Evolutionary conservation across 2,888 invertebrate species (phyloP), one percentile per base, ranked within the genome.

Genomic region (Dynastes hyllus): DNA sequence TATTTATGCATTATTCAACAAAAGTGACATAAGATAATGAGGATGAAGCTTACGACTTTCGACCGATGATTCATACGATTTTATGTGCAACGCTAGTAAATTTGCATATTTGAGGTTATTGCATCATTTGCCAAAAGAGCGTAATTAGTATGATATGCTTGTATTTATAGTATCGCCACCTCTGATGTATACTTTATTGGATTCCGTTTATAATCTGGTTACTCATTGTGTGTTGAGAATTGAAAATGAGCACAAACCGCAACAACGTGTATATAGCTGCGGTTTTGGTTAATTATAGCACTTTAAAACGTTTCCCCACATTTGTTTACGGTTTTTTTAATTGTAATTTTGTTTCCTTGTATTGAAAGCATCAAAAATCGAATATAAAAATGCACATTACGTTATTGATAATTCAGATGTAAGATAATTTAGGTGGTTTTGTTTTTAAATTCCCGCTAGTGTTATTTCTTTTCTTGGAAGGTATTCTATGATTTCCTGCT

Each of bases 61-160:
- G 4, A 22, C 55, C 22, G 22, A 5, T 58, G 55, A 58, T 58
- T 58, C 55, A 58, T 2, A 22, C n/a, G 16, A 22, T 16, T 27
- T 58, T n/a, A 55, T n/a, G 13, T 55, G 55, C 55, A 58, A 58
- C 55, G 22, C 55, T 2, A 58, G 27, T 8, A n/a, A 58, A 67
- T 67, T 45, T 67, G 40, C 66, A 67, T 67, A 45, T 67, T 40
- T 67, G 66, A 67, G 66, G 66, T 67, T 67, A 67, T 45, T 16
- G 40, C 13, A 45, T 67, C 66, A 22, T 22, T 58, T 58, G 9
- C 55, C 5, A 22, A 22, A 22, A 45, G n/a, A 22, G 22, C 8
- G 55, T 22, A 58, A 58, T 58, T 67, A 5, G 37, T 66, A 32
- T 40, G 66, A 66, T 13, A 53, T 3, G 16, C 13, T 13, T 40